Evolutionary conservation across 2,113 vertebrate species (phyloP), one percentile per base, ranked within the genome.

Genomic region (Macquaria australasica): DNA sequence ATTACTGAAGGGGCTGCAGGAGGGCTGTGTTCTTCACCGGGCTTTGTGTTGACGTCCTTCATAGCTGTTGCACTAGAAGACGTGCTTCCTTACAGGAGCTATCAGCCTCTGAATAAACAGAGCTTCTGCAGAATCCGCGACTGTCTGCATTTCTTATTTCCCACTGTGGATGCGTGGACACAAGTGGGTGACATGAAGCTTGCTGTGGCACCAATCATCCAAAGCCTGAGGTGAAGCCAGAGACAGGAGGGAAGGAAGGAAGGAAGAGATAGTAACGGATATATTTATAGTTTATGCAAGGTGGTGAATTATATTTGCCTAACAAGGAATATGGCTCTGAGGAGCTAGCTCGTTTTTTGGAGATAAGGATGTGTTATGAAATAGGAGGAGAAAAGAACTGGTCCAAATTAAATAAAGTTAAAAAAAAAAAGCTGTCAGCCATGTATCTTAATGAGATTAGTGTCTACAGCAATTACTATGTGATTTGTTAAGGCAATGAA

Each of bases 1-100:
- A 93, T 92, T 91, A 89, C 88, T 89, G 87, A 86, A 84, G 87
- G 83, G 83, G 75, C 90, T 83, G 81, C 85, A 83, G 91, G 87
- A 73, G 87, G 85, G 45, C 66, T 84, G 74, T 89, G 89, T 87
- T 86, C 81, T 78, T 66, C 71, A 59, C 79, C 67, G 14, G 79
- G 77, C 83, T 87, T 67, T 70, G 71, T 88, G 76, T 89, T 83
- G 83, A 74, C 72, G n/a, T 89, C 78, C 77, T 84, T 81, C 85
- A 82, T 63, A 64, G 79, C 78, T 79, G 73, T 85, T 91, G 67
- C 75, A 71, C 73, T 8, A 37, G 78, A 53, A 55, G 60, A 77
- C 56, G 18, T 60, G 77, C 64, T 34, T 76, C 66, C 73, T 53
- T 71, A 50, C 23, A 50, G 79, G 34, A 64, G 60, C 39, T 14